phyloP scores from a whole-genome alignment of 2,888 invertebrate genomes.

The Eledone cirrhosa region DNA sequence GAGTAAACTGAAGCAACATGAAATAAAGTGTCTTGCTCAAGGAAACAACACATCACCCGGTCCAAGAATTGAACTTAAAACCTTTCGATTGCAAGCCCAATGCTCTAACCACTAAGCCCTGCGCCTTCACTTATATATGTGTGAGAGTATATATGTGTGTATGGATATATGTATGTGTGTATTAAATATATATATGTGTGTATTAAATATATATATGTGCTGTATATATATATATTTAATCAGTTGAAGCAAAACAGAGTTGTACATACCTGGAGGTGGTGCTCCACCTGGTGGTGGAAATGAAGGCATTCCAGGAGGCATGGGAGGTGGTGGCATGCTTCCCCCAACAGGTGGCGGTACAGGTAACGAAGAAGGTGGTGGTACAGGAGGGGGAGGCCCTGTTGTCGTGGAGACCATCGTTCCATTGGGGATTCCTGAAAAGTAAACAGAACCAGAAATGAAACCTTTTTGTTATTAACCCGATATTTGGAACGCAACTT shows the following conservation, averaged over 20 bases:
- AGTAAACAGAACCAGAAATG: conserved; percentile 27
- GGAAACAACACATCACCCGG: too few species aligned
- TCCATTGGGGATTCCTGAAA: conserved; percentile 38
- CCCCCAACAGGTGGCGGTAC: conserved; percentile 42
- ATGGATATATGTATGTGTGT: too few species aligned
- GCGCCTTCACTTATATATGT: too few species aligned
- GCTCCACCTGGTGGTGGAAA: conserved; percentile 43
- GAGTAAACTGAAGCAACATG: too few species aligned
- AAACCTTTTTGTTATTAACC: too few species aligned
- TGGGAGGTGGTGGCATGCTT: conserved; percentile 44
- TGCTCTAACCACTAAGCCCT: too few species aligned
- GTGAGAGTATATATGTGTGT: too few species aligned
- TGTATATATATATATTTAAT: background rate
- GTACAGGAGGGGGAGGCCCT: conserved; percentile 34
- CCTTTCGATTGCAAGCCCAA: too few species aligned
- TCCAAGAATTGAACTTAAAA: too few species aligned
- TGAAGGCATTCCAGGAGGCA: conserved; percentile 52
- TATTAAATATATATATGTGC: too few species aligned
- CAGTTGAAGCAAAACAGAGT: background rate
- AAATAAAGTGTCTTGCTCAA: too few species aligned
- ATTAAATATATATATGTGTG: background rate
- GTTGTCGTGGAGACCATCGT: conserved; percentile 38
- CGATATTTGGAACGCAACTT: too few species aligned
- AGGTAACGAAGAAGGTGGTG: conserved; percentile 37
- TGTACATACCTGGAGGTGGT: conserved; percentile 30